phyloP scores from a whole-genome alignment of 2,797 vertebrate species.

The Xenentodon cancila region DNA sequence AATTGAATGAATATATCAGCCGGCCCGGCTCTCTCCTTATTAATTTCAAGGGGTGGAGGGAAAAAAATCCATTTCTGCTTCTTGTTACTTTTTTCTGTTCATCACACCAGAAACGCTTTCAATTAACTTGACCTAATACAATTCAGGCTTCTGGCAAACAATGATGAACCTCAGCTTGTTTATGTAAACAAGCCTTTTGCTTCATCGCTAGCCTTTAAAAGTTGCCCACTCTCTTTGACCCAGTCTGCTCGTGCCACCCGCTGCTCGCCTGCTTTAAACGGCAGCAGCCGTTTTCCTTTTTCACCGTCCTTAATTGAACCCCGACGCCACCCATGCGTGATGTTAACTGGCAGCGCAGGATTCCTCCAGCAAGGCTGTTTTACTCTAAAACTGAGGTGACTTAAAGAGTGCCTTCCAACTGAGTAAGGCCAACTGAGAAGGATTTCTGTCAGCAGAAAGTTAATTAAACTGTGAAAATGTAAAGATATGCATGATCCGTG shows the following conservation, averaged over 20 bases:
- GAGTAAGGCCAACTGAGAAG: conserved; percentile 34
- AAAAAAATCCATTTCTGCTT: conserved; percentile 43
- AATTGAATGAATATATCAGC: conserved; percentile 70
- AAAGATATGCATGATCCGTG: conserved; percentile 34
- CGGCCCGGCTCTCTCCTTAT: conserved; percentile 51
- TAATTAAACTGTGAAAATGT: conserved; percentile 53
- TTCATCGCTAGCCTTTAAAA: conserved; percentile 34
- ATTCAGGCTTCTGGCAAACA: conserved; percentile 30
- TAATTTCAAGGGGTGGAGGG: conserved; percentile 30
- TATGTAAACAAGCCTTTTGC: conserved; percentile 45
- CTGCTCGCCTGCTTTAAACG: conserved; percentile 24
- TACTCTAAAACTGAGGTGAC: conserved; percentile 33
- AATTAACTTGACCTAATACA: conserved; percentile 56
- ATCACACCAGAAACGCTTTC: conserved; percentile 58
- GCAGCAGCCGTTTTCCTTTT: conserved; percentile 45
- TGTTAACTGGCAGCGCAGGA: conserved; percentile 39
- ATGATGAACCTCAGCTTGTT: conserved; percentile 44
- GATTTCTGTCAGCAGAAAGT: conserved; percentile 51
- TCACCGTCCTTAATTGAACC: conserved; percentile 65
- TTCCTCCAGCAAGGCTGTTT: conserved; percentile 42
- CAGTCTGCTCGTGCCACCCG: conserved; percentile 7
- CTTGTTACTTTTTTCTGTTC: conserved; percentile 39
- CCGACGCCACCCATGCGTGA: conserved; percentile 39
- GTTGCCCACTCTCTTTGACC: conserved; percentile 54
- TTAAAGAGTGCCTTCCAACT: conserved; percentile 31